A percentile compares a stretch with the other conserved stretches of the same genome.
These are phyloP conservation scores for Drosophila niveifrons DNA, from an alignment of 2,888 invertebrate genomes.

Conservation along the genomic window DNA sequence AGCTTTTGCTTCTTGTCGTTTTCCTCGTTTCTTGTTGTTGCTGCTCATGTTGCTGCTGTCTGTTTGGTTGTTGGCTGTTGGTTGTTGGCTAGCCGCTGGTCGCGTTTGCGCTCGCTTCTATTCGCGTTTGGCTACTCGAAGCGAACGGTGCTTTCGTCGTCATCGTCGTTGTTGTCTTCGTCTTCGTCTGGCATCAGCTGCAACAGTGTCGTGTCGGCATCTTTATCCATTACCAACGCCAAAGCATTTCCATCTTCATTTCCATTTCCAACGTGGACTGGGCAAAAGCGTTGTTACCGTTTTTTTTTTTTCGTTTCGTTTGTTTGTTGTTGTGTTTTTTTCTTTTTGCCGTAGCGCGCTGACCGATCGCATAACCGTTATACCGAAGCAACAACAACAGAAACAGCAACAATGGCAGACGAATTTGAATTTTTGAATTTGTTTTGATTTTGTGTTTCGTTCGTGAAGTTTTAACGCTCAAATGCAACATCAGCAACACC, in stretches of 20 bases:
- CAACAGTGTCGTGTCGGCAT: conserved; percentile 21
- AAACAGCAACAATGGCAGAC: conserved; percentile 52
- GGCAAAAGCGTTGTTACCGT: conserved; percentile 62
- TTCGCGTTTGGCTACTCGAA: conserved; percentile 84
- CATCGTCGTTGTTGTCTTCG: no score
- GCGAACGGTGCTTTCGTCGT: conserved; percentile 83
- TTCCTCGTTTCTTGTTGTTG: conserved; percentile 20
- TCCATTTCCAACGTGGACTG: conserved; percentile 21
- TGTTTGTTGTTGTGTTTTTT: no score
- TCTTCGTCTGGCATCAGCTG: conserved; percentile 36
- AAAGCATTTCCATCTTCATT: conserved; percentile 21
- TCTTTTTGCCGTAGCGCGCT: conserved; percentile 31
- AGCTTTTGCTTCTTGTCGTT: conserved; percentile 12
- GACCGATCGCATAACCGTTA: conserved; percentile 60
- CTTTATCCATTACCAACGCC: conserved; percentile 15
- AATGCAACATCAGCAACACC: conserved; percentile 33
- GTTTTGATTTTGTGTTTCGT: conserved; percentile 33
- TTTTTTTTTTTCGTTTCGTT: conserved; percentile 25
- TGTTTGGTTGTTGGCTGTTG: conserved; percentile 17
- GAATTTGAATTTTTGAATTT: conserved; percentile 55
- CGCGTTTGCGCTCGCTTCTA: conserved; percentile 69
- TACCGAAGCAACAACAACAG: conserved; percentile 32
- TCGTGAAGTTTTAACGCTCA: conserved; percentile 47
- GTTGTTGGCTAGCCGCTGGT: conserved; percentile 44
- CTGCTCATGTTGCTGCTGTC: conserved; percentile 23